Base-by-base conservation (phyloP, 2,113 vertebrate species). In the Isurus oxyrinchus region DNA sequence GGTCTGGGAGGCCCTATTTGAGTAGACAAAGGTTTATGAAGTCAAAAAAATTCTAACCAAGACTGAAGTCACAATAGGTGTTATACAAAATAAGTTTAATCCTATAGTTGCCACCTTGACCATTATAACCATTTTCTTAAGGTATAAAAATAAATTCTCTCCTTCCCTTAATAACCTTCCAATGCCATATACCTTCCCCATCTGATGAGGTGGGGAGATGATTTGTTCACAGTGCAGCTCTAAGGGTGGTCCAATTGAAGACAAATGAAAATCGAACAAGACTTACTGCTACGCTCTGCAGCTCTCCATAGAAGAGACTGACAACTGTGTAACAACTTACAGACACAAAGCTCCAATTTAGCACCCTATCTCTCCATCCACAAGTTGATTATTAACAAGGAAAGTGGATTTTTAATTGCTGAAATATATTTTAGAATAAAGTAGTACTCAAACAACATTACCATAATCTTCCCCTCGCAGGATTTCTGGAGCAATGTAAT, bases 401-500 rank as follows among this genome's bases (percentile, higher is more conserved):
- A 27, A 93, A 61, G 1, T 66, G 16, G 19, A 40, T 93, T 93
- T 93, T 63, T 61, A 63, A 19, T 1, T n/a, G 90, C 59, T 94
- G 5, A 31, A 40, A 63, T 87, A 2, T 23, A 53, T 59, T 31
- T 55, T 95, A 49, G 44, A 72, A 76, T 55, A 11, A 69, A 19
- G 44, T 13, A 55, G 1, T 11, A 63, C n/a, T 16, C 35, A 55
- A 95, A 55, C 55, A 96, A 97, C 53, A 96, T 98, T 98, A 99
- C 99, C 99, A 79, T 99, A 99, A 97, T 99, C 99, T 97, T 99
- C 99, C 98, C 99, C 99, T 97, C 99, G 96, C 96, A 99, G 98
- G 97, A 99, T 99, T 97, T 99, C 99, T 0, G 99, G 99, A 97
- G 99, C 99, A 84, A 99, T 99, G 96, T 99, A 99, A 98, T 99